These are phyloP conservation scores for Ephestia elutella DNA, from an alignment of 1,140 invertebrate species.

Conservation along the genomic window DNA sequence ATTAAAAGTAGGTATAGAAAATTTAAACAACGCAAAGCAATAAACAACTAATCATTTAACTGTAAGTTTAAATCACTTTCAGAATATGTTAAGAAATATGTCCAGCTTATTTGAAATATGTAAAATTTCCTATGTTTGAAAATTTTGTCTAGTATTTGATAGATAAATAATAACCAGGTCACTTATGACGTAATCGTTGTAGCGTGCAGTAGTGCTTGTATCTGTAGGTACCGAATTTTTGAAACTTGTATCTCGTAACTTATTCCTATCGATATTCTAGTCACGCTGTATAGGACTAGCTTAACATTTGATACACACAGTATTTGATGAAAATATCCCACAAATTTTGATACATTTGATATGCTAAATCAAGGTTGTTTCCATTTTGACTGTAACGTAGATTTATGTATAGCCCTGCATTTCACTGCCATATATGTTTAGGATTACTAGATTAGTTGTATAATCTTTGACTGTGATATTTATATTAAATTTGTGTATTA, in stretches of 20 bases:
- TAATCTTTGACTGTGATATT: slow-evolving; percentile 73
- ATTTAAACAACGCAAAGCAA: slow-evolving; percentile 50
- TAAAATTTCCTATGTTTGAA: neutral
- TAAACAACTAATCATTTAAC: slow-evolving; percentile 52
- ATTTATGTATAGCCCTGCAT: slow-evolving; percentile 33
- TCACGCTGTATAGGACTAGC: slow-evolving; percentile 67
- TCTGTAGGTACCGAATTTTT: slow-evolving; percentile 51
- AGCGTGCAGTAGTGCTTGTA: slow-evolving; percentile 39
- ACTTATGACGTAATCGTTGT: slow-evolving; percentile 24
- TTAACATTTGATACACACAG: slow-evolving; percentile 39
- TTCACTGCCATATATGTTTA: slow-evolving; percentile 66
- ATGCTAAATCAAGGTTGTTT: slow-evolving; percentile 29
- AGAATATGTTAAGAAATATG: neutral
- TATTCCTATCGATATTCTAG: slow-evolving; percentile 68
- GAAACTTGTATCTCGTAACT: slow-evolving; percentile 49
- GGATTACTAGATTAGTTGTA: slow-evolving; percentile 58
- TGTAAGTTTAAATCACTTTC: neutral
- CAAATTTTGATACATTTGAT: slow-evolving; percentile 16
- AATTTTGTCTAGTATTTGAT: neutral
- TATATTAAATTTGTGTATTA: slow-evolving; percentile 70
- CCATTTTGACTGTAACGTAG: slow-evolving; percentile 25
- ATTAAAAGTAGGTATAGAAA: neutral
- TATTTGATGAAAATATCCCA: slow-evolving; percentile 10
- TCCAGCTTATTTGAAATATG: neutral
- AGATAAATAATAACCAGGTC: slow-evolving; percentile 5